These are phyloP conservation scores for Philereme vetulata DNA, from an alignment of 2,888 invertebrate species.

Conservation along the genomic window DNA sequence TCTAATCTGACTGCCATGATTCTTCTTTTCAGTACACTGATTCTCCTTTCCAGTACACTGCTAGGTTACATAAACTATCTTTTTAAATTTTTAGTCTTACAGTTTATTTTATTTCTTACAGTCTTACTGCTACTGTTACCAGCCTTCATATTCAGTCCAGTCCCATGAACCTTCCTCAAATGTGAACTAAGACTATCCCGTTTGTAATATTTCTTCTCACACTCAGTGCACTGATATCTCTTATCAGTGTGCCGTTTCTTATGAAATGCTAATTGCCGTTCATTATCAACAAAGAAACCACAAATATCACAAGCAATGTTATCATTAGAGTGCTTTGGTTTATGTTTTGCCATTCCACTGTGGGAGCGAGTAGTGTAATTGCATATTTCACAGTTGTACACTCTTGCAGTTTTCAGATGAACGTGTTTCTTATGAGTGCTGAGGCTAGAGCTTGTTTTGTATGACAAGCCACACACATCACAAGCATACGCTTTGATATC, in stretches of 20 bases:
- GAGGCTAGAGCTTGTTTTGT: slow-evolving; percentile 59
- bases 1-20: no score
- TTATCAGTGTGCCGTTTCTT: slow-evolving; percentile 59
- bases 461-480: slow-evolving; percentile 63
- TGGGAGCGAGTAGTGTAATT: slow-evolving; percentile 40
- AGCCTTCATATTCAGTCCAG: neutral
- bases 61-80: no score
- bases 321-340: slow-evolving; percentile 50
- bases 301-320: slow-evolving; percentile 60
- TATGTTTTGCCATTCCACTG: slow-evolving; percentile 52
- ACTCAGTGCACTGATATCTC: slow-evolving; percentile 56
- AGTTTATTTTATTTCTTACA: no score
- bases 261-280: slow-evolving; percentile 53
- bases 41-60: no score
- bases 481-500: slow-evolving; percentile 61
- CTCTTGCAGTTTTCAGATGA: slow-evolving; percentile 40
- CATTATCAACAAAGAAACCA: slow-evolving; percentile 58
- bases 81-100: no score
- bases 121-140: no score
- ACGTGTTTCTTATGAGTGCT: slow-evolving; percentile 57
- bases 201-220: slow-evolving; percentile 54
- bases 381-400: slow-evolving; percentile 53
- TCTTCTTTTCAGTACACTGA: no score
- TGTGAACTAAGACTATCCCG: slow-evolving; percentile 40
- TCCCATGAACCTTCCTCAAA: slow-evolving; percentile 4